These are phyloP conservation scores for Monopterus albus DNA, from an alignment of 2,113 vertebrate species.

Conservation along the genomic window DNA sequence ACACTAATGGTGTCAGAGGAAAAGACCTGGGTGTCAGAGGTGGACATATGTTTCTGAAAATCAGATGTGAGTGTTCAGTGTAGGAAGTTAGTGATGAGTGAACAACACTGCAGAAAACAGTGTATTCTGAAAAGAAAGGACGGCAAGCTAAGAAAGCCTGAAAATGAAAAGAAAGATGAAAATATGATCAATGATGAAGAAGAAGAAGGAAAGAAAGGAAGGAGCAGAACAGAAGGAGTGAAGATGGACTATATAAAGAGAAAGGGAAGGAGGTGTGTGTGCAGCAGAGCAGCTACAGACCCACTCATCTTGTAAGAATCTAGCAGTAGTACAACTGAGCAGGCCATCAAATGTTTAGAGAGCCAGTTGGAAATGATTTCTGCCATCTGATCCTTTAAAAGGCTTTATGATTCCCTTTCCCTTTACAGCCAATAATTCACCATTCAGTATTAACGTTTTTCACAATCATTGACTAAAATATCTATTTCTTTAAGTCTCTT, in stretches of 20 bases:
- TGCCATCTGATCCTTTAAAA: too few species aligned
- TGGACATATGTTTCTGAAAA: background rate
- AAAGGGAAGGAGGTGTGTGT: background rate
- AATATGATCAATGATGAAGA: background rate
- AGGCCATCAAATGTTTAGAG: constrained; percentile 4
- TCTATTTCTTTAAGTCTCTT: too few species aligned
- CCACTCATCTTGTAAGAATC: background rate
- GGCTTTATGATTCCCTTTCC: too few species aligned
- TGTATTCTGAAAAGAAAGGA: too few species aligned
- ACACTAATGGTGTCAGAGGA: background rate
- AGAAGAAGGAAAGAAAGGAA: background rate
- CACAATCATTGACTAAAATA: too few species aligned
- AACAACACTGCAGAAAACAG: background rate
- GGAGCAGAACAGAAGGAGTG: background rate
- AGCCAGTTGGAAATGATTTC: constrained; percentile 21
- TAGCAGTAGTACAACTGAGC: background rate
- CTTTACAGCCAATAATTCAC: background rate
- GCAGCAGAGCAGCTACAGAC: background rate
- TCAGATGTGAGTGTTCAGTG: background rate
- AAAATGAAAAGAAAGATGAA: background rate
- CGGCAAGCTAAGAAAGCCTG: background rate
- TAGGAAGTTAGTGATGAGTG: background rate
- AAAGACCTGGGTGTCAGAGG: background rate
- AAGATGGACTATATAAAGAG: background rate
- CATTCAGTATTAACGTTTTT: background rate